Percentiles rank a stretch among this genome's conserved stretches.
Conservation (phyloP, 30 jellyfish, hydroid and myxozoan species). For the Aurelia sp. region DNA sequence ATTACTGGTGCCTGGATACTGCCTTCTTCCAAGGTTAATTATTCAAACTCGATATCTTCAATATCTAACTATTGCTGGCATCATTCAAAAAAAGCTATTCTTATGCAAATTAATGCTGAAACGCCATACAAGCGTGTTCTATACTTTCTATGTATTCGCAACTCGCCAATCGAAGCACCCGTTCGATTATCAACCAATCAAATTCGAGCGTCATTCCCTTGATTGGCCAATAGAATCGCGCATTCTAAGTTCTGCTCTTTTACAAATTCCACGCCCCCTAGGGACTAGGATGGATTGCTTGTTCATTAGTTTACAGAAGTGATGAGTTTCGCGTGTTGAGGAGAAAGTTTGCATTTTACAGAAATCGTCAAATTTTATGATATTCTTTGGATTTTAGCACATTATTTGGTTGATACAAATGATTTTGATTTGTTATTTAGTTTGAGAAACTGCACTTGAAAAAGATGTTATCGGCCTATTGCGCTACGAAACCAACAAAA, state of each 20-base stretch:
- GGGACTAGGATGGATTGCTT: slow-evolving; percentile 6
- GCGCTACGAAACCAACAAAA: slow-evolving; percentile 77
- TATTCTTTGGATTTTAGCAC: background rate
- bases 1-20: slow-evolving; percentile 30
- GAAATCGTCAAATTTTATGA: background rate
- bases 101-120: slow-evolving; percentile 42
- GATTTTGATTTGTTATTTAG: slow-evolving; percentile 54
- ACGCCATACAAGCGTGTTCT: slow-evolving; percentile 67
- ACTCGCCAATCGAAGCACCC: slow-evolving; percentile 30
- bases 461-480: slow-evolving; percentile 91
- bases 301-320: slow-evolving; percentile 7
- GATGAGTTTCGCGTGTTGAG: background rate
- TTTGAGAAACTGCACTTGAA: slow-evolving; percentile 88
- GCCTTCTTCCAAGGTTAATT: slow-evolving; percentile 4
- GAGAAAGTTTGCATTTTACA: background rate
- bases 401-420: background rate
- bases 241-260: slow-evolving; percentile 45
- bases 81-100: slow-evolving; percentile 24
- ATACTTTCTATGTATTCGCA: slow-evolving; percentile 22
- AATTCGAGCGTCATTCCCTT: slow-evolving; percentile 63
- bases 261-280: slow-evolving; percentile 59
- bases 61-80: slow-evolving; percentile 35
- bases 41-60: slow-evolving; percentile 27
- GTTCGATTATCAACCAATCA: slow-evolving; percentile 56
- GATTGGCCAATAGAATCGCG: slow-evolving; percentile 63